phyloP scores from a whole-genome alignment of 2,797 vertebrate species.

The Myiothlypis chrysogaster region DNA sequence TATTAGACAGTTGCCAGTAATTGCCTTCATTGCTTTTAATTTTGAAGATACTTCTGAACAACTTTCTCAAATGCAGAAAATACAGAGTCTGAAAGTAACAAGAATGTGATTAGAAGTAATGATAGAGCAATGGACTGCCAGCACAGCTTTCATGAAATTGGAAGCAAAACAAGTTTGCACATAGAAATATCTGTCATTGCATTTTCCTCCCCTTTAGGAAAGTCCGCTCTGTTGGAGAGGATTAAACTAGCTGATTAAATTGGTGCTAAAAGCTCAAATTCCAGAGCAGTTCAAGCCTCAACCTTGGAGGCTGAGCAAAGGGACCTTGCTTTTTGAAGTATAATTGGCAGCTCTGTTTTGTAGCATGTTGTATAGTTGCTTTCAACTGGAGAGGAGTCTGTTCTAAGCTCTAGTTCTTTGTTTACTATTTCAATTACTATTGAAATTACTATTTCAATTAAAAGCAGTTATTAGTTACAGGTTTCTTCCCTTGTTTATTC shows the following conservation, averaged over 20 bases:
- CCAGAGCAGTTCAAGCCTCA: slow-evolving; percentile 22
- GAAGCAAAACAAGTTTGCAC: neutral
- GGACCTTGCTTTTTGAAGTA: neutral
- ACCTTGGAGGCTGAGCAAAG: slow-evolving; percentile 13
- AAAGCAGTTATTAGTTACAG: neutral
- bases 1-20: neutral
- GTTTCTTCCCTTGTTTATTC: neutral
- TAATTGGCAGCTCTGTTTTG: slow-evolving; percentile 32
- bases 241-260: slow-evolving; percentile 47
- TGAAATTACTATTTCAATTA: neutral
- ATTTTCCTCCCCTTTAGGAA: slow-evolving; percentile 12
- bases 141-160: neutral
- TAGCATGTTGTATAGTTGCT: neutral
- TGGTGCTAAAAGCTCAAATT: slow-evolving; percentile 34
- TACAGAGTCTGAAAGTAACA: neutral
- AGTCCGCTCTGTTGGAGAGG: neutral
- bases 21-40: neutral
- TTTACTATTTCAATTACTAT: neutral
- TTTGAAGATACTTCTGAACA: neutral
- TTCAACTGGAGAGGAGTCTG: neutral
- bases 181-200: neutral
- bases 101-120: neutral
- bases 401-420: neutral
- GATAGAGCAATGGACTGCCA: neutral
- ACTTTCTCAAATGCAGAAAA: neutral